Percentiles rank a stretch among this genome's conserved stretches.
These are phyloP conservation scores for Chorisops tibialis DNA, from an alignment of 2,888 invertebrate genomes.

Conservation along the genomic window DNA sequence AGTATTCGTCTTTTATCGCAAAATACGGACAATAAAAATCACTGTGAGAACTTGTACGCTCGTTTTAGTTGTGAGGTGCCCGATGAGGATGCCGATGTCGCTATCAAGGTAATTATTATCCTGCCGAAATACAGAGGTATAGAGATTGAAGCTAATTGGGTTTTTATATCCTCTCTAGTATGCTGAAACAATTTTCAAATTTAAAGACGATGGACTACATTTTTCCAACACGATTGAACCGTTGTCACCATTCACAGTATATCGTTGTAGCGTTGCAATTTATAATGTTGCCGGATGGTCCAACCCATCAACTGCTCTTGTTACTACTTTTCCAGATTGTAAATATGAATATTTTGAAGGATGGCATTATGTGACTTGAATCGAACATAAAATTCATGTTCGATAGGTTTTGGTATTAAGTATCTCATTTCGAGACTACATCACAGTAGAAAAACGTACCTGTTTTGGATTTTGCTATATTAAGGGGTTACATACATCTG, in stretches of 20 bases:
- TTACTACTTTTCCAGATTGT: conserved; percentile 41
- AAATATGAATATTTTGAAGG: conserved; percentile 34
- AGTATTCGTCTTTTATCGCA: background rate
- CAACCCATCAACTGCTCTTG: conserved; percentile 27
- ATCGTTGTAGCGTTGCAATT: conserved; percentile 41
- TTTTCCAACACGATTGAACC: conserved; percentile 44
- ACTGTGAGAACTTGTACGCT: conserved; percentile 45
- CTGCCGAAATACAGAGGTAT: no score
- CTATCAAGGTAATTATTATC: conserved; percentile 3
- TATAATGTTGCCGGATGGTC: conserved; percentile 47
- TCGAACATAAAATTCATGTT: no score
- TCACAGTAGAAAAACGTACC: no score
- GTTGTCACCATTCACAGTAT: conserved; percentile 43
- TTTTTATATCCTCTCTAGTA: background rate
- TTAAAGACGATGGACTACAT: background rate
- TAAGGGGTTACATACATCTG: no score
- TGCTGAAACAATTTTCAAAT: background rate
- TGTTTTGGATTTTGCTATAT: no score
- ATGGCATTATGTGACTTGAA: no score
- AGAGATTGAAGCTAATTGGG: background rate
- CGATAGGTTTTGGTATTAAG: no score
- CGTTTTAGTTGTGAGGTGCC: conserved; percentile 40
- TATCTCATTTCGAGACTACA: no score
- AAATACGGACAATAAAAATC: conserved; percentile 40
- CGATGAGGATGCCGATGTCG: no score